Percentiles rank a stretch among this genome's conserved stretches.
Conservation (phyloP, 2,797 vertebrate species). For the Atherinosoma microstoma region DNA sequence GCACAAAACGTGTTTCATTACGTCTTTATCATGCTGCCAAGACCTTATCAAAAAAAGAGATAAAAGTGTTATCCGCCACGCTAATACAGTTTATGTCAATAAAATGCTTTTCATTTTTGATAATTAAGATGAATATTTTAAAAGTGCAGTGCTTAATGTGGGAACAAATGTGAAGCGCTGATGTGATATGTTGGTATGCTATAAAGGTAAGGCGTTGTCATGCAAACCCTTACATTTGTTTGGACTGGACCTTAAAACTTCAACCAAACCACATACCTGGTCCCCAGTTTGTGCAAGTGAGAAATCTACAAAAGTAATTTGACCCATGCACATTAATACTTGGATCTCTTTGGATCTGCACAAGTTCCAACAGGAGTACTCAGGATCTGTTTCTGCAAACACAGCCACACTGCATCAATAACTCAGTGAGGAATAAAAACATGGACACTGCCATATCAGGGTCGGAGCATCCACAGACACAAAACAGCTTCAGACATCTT, state of each 20-base stretch:
- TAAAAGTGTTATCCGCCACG: background rate
- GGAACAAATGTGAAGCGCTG: slow-evolving; percentile 41
- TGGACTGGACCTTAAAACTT: slow-evolving; percentile 21
- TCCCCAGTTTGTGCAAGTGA: slow-evolving; percentile 47
- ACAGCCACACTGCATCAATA: slow-evolving; percentile 7
- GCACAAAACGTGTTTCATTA: slow-evolving; percentile 5
- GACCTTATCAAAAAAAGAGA: background rate
- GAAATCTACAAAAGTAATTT: slow-evolving; percentile 18
- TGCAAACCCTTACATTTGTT: slow-evolving; percentile 36
- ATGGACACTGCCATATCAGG: slow-evolving; percentile 22
- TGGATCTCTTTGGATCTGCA: slow-evolving; percentile 33
- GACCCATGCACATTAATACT: slow-evolving; percentile 9
- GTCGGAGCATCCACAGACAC: slow-evolving; percentile 23
- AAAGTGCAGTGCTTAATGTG: slow-evolving; percentile 35
- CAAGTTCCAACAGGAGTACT: slow-evolving; percentile 19
- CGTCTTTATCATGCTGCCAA: background rate
- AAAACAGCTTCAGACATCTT: slow-evolving; percentile 36
- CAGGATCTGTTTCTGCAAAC: slow-evolving; percentile 15
- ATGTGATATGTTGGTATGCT: slow-evolving; percentile 21
- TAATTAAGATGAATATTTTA: slow-evolving; percentile 17
- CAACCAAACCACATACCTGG: slow-evolving; percentile 40
- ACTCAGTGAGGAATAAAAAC: slow-evolving; percentile 27
- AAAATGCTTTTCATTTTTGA: slow-evolving; percentile 1
- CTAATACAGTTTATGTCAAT: background rate
- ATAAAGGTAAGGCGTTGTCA: slow-evolving; percentile 22